Conservation (phyloP, 2,888 invertebrate genomes). For the Pammene aurita region DNA sequence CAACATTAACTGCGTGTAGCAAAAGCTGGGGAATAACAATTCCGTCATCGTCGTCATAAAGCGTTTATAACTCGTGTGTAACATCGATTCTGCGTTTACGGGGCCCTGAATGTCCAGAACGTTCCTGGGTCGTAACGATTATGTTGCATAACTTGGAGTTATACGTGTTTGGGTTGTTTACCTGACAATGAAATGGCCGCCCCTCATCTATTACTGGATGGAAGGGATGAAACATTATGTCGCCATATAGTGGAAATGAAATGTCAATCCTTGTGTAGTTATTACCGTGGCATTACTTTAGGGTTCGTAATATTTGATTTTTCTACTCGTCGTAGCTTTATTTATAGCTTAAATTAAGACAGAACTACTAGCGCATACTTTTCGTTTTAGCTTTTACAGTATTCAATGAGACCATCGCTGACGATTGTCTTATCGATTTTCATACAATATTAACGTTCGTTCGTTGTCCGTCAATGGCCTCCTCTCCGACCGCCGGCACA, state of each 20-base stretch:
- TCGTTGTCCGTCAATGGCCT: too few relatives aligned
- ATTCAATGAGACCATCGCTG: too few relatives aligned
- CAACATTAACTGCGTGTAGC: conserved; percentile 40
- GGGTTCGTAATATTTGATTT: not conserved
- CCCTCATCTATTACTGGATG: conserved; percentile 23
- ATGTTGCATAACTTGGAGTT: conserved; percentile 31
- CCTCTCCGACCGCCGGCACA: too few relatives aligned
- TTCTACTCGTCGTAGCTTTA: not conserved
- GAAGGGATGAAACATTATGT: conserved; percentile 22
- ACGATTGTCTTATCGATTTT: too few relatives aligned
- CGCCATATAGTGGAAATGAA: conserved; percentile 17
- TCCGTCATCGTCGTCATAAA: conserved; percentile 65
- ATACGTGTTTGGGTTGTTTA: conserved; percentile 32
- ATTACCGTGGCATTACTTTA: not conserved
- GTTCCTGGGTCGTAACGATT: conserved; percentile 30
- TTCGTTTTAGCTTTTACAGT: too few relatives aligned
- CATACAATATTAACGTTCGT: too few relatives aligned
- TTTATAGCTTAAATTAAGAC: too few relatives aligned
- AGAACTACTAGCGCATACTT: too few relatives aligned
- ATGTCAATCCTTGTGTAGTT: not conserved
- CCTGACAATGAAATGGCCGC: conserved; percentile 17
- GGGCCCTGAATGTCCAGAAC: conserved; percentile 34
- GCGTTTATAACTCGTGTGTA: conserved; percentile 55
- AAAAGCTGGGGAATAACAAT: conserved; percentile 54
- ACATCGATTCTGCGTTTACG: conserved; percentile 53